phyloP scores from a whole-genome alignment of 1,140 invertebrate genomes.

The Sitodiplosis mosellana region DNA sequence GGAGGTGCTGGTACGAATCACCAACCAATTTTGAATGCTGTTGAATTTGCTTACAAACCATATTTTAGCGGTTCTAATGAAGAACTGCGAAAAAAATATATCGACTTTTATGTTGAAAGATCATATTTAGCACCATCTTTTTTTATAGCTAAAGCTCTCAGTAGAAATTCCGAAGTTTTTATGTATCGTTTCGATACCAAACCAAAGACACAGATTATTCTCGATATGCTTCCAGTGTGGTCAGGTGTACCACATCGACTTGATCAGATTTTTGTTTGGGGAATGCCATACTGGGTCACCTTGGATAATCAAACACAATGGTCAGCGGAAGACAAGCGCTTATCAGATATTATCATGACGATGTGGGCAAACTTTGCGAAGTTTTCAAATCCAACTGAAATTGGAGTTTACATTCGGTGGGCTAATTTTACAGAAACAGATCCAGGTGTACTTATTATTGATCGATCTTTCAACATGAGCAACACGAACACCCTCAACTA shows the following conservation, averaged over 20 bases:
- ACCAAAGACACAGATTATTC: conserved; percentile 37
- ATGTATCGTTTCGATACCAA: conserved; percentile 60
- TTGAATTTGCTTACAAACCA: conserved; percentile 52
- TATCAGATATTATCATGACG: conserved; percentile 54
- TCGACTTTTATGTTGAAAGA: conserved; percentile 52
- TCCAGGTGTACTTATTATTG: conserved; percentile 48
- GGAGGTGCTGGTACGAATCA: conserved; percentile 43
- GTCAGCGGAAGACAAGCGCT: conserved; percentile 53
- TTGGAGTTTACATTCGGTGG: conserved; percentile 48
- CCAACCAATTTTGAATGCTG: conserved; percentile 48
- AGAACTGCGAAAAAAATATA: conserved; percentile 35
- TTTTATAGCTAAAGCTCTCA: conserved; percentile 39
- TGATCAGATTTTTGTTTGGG: conserved; percentile 60
- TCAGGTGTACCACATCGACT: conserved; percentile 57
- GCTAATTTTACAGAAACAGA: conserved; percentile 39
- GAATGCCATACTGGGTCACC: conserved; percentile 44
- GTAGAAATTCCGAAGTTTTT: conserved; percentile 36
- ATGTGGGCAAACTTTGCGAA: conserved; percentile 57
- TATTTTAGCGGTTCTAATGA: conserved; percentile 36
- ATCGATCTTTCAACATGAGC: conserved; percentile 54
- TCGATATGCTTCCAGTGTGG: conserved; percentile 47
- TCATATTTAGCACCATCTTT: conserved; percentile 49
- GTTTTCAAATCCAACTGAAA: conserved; percentile 45
- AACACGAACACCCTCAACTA: conserved; percentile 42
- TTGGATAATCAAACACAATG: conserved; percentile 35